phyloP scores from a whole-genome alignment of 2,888 invertebrate genomes.

The Oxycera nigricornis region DNA sequence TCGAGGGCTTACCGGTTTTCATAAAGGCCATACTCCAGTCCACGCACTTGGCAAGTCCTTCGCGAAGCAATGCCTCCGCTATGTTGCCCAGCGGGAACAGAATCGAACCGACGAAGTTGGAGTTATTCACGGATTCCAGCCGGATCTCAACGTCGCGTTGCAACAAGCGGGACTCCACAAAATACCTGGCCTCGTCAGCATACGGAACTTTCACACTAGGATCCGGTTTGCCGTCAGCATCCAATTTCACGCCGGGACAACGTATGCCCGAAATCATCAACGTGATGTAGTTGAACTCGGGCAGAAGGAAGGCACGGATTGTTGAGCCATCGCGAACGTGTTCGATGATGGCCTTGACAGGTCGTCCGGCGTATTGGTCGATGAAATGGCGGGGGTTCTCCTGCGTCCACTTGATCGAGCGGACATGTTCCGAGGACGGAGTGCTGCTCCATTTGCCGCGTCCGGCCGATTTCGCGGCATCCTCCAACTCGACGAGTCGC shows the following conservation, averaged over 20 bases:
- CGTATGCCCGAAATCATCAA: conserved; percentile 95
- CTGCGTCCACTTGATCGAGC: conserved; percentile 87
- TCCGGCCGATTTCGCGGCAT: conserved; percentile 83
- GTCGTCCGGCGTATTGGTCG: conserved; percentile 84
- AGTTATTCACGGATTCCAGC: conserved; percentile 90
- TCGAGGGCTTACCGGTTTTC: conserved; percentile 65
- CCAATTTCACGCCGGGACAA: conserved; percentile 82
- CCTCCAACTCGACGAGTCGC: conserved; percentile 84
- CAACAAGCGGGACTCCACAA: conserved; percentile 88
- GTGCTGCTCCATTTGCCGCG: conserved; percentile 80
- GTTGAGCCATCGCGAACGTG: conserved; percentile 98
- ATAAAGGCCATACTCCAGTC: conserved; percentile 91
- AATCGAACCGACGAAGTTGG: conserved; percentile 92
- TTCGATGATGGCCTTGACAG: conserved; percentile 92
- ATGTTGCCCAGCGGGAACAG: conserved; percentile 93
- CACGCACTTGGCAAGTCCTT: conserved; percentile 93
- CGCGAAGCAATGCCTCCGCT: conserved; percentile 86
- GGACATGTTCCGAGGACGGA: conserved; percentile 71
- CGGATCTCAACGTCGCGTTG: conserved; percentile 91
- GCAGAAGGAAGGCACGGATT: conserved; percentile 87
- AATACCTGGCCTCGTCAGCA: conserved; percentile 92
- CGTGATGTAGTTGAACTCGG: conserved; percentile 90
- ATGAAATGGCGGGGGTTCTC: conserved; percentile 86
- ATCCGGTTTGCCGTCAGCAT: conserved; percentile 74
- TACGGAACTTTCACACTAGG: conserved; percentile 71